A percentile compares a stretch with the other conserved stretches of the same genome.
These are phyloP conservation scores for Gallinago paraguaiae DNA, from an alignment of 2,113 vertebrate genomes.

Conservation along the genomic window DNA sequence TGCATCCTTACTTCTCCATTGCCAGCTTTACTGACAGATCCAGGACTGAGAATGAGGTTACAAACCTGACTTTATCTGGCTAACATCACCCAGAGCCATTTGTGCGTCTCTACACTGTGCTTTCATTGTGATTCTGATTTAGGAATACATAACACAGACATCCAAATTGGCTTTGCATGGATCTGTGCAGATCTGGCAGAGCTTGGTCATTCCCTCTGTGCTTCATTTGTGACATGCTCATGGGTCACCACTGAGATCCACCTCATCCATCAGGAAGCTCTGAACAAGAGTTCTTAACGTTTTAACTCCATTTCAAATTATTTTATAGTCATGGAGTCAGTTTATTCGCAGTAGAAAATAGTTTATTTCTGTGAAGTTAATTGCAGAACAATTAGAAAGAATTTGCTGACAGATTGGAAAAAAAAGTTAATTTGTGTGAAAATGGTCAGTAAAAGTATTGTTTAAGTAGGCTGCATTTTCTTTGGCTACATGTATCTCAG, in stretches of 20 bases:
- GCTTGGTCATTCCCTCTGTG: background rate
- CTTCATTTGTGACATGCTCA: background rate
- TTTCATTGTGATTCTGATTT: background rate
- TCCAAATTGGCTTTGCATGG: background rate
- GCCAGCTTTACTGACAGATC: background rate
- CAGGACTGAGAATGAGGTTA: background rate
- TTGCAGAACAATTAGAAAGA: slow-evolving; percentile 13
- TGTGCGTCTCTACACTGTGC: background rate
- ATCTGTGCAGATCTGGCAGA: background rate
- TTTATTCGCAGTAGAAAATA: background rate
- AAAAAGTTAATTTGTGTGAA: slow-evolving; percentile 42
- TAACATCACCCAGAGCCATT: background rate
- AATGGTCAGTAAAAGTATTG: slow-evolving; percentile 16
- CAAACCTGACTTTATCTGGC: background rate
- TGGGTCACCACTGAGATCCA: background rate
- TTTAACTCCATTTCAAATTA: background rate
- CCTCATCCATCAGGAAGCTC: background rate
- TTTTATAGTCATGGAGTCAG: background rate
- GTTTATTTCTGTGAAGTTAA: background rate
- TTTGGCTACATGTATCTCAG: slow-evolving; percentile 16
- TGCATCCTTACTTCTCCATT: background rate
- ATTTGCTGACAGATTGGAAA: slow-evolving; percentile 16
- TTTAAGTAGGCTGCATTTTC: slow-evolving; percentile 42
- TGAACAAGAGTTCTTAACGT: background rate
- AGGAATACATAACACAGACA: background rate